Evolutionary conservation across 2,888 invertebrate genomes (phyloP), one percentile per base, ranked within the genome.

Genomic region (Stenodema calcarata): DNA sequence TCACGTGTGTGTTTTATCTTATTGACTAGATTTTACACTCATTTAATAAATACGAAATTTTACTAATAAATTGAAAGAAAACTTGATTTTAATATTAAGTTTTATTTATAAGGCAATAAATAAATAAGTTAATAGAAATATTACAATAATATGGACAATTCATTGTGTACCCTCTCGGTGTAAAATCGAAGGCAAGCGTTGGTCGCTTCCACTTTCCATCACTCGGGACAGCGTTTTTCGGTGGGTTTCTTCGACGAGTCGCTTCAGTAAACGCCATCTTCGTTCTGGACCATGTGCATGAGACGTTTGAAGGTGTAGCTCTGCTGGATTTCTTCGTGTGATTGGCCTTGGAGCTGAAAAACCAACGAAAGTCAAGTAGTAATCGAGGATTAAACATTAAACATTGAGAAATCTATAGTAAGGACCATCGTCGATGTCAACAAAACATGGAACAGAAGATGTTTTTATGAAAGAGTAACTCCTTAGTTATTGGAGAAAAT

Each of bases 261-360:
- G 6, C 35, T 35, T 86, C 84, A 88, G 86, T 88, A 88, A 4
- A 88, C 87, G 12, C 88, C 88, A 86, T 88, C 88, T 73, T 84
- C 84, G 86, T 70, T 87, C 83, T 88, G 87, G 11, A 97, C 96
- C 92, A 95, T 95, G 93, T 95, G 95, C 97, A 97, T 97, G 91
- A 97, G 94, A 91, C 97, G 95, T 92, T 96, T 96, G 93, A 97
- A 97, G 89, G 96, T 96, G 92, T 96, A 95, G 92, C 97, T 97
- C 92, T 97, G 97, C 90, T 96, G 96, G 91, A 97, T 97, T 90
- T 94, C 94, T 91, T 97, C 97, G 90, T 95, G 94, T 89, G 94
- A 94, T 90, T 92, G 93, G 30, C 94, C 94, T 75, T 84, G 84
- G 47, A 84, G 84, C 84, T 84, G 47, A 11, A 84, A 84, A 9